Evolutionary conservation across 2,888 invertebrate species (phyloP).

Genomic region (Drosophila nigricruria): DNA sequence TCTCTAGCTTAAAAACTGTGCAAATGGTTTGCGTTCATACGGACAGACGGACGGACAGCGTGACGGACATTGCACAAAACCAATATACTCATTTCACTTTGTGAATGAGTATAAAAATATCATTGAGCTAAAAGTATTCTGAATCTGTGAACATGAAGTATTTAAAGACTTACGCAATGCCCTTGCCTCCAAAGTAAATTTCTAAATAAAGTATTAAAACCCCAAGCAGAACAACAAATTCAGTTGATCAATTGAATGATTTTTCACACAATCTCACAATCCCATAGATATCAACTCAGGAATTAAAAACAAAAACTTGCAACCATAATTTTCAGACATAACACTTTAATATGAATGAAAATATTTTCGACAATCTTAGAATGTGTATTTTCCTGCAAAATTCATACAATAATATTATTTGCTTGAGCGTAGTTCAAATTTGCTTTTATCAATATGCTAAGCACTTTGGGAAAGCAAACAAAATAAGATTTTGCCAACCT

Average conservation of each 20-base stretch:
- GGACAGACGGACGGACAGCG: too few species aligned
- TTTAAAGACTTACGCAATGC: too few species aligned
- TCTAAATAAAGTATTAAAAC: not conserved
- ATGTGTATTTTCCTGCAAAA: not conserved
- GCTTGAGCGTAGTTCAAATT: not conserved
- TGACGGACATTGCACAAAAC: too few species aligned
- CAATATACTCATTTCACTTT: too few species aligned
- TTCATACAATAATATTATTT: not conserved
- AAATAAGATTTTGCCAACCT: not conserved
- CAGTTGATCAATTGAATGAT: not conserved
- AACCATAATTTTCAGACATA: not conserved
- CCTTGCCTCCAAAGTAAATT: too few species aligned
- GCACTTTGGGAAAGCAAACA: not conserved
- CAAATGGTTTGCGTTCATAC: too few species aligned
- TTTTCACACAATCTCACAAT: not conserved
- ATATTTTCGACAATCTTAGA: not conserved
- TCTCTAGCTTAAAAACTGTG: too few species aligned
- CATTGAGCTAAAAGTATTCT: too few species aligned
- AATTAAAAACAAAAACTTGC: not conserved
- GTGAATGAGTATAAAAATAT: too few species aligned
- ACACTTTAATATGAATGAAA: not conserved
- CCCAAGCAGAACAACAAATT: not conserved
- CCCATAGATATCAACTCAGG: not conserved
- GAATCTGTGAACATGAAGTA: too few species aligned
- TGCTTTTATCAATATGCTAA: not conserved